A percentile compares a stretch with the other conserved stretches of the same genome.
Conservation (phyloP, 1,140 invertebrate genomes). For the Pseudomyrmex sp. region DNA sequence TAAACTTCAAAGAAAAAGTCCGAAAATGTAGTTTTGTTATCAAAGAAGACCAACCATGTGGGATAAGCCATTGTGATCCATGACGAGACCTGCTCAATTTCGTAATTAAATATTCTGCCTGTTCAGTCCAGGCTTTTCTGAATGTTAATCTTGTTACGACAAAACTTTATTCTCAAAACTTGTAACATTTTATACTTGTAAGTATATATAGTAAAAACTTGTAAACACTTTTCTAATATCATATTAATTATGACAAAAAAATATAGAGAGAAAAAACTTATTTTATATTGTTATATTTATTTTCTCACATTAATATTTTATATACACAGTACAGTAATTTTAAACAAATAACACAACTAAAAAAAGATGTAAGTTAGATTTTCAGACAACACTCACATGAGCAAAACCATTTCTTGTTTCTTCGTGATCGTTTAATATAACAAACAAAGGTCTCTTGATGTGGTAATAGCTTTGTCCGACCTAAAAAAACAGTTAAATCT, state of each 20-base stretch:
- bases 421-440: conserved; percentile 80
- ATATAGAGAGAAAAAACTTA: background rate
- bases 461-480: conserved; percentile 77
- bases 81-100: conserved; percentile 64
- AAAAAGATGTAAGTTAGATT: background rate
- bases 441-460: conserved; percentile 82
- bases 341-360: background rate
- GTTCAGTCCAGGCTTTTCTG: background rate
- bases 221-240: background rate
- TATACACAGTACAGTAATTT: background rate
- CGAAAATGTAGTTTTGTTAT: conserved; percentile 68
- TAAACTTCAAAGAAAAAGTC: conserved; percentile 76
- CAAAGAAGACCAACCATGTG: conserved; percentile 81
- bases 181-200: background rate
- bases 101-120: conserved; percentile 42
- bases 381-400: conserved; percentile 71
- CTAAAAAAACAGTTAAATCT: conserved; percentile 68
- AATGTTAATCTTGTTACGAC: background rate
- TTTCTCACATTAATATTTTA: background rate
- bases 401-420: conserved; percentile 75
- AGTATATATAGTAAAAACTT: background rate
- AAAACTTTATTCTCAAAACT: background rate
- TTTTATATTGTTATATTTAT: background rate
- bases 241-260: background rate
- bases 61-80: conserved; percentile 82